Percentiles rank a stretch among this genome's conserved stretches.
Conservation (phyloP, 2,888 invertebrate genomes). For the Acleris literana region DNA sequence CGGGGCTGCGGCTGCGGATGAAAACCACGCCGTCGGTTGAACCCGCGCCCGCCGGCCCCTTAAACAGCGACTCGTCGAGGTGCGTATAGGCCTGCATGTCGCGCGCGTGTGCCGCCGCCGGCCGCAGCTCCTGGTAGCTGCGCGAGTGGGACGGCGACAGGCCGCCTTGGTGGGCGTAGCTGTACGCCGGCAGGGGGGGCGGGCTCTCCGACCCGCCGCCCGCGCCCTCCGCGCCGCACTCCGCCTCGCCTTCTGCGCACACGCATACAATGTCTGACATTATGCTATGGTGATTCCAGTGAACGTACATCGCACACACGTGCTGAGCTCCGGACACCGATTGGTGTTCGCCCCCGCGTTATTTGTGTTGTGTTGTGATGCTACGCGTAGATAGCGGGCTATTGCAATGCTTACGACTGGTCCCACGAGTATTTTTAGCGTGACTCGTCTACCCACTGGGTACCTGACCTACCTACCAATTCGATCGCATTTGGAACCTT, state of each 20-base stretch:
- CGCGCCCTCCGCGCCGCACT: constrained; percentile 48
- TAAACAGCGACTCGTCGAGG: constrained; percentile 66
- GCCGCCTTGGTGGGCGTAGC: constrained; percentile 66
- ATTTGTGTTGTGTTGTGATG: constrained; percentile 32
- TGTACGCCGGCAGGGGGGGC: constrained; percentile 66
- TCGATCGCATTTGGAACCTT: too few species aligned
- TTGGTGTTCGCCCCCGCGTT: constrained; percentile 26
- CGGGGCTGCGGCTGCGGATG: constrained; percentile 67
- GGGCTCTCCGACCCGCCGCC: constrained; percentile 61
- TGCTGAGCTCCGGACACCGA: constrained; percentile 27
- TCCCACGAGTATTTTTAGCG: neutral
- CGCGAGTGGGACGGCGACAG: constrained; percentile 72
- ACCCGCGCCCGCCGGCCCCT: constrained; percentile 49
- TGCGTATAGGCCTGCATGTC: constrained; percentile 77
- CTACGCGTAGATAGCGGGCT: constrained; percentile 17
- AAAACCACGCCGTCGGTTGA: constrained; percentile 61
- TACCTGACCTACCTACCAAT: too few species aligned
- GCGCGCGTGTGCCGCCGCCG: constrained; percentile 66
- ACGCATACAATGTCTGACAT: constrained; percentile 48
- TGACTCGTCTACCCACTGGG: neutral
- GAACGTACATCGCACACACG: constrained; percentile 35
- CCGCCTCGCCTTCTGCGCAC: constrained; percentile 71
- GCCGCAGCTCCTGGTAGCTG: constrained; percentile 80
- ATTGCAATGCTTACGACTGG: neutral
- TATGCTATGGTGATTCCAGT: constrained; percentile 27